phyloP scores from a whole-genome alignment of 2,888 invertebrate genomes.

The Sesia apiformis region DNA sequence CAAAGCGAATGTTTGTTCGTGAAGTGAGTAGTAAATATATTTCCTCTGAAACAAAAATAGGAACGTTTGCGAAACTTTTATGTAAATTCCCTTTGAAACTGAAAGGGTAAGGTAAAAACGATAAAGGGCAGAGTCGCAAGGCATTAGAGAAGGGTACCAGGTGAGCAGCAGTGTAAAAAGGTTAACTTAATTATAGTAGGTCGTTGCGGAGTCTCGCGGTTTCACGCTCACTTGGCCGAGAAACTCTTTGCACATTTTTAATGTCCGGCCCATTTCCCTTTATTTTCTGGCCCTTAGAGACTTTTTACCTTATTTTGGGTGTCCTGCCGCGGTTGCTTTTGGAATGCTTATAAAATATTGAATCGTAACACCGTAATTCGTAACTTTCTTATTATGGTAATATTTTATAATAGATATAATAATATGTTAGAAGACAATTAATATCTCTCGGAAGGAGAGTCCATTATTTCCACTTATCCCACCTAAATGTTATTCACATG shows the following conservation, averaged over 20 bases:
- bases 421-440: too few species aligned
- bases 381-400: too few species aligned
- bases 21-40: neutral
- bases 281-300: conserved; percentile 12
- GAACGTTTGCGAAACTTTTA: neutral
- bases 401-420: too few species aligned
- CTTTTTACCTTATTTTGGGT: conserved; percentile 9
- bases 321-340: neutral
- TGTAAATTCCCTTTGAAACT: neutral
- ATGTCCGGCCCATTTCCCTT: conserved; percentile 19
- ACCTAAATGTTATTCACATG: too few species aligned
- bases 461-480: too few species aligned
- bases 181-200: conserved; percentile 41
- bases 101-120: neutral
- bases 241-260: conserved; percentile 28
- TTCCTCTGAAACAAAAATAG: neutral
- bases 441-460: too few species aligned
- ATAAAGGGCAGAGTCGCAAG: neutral
- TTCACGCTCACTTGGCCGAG: conserved; percentile 29
- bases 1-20: neutral
- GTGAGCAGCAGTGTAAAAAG: conserved; percentile 31
- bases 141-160: conserved; percentile 9
- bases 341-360: too few species aligned
- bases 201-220: conserved; percentile 21
- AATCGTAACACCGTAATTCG: too few species aligned